A percentile compares a stretch with the other conserved stretches of the same genome.
These are phyloP conservation scores for Pangasius djambal DNA, from an alignment of 2,797 vertebrate species.

Conservation along the genomic window DNA sequence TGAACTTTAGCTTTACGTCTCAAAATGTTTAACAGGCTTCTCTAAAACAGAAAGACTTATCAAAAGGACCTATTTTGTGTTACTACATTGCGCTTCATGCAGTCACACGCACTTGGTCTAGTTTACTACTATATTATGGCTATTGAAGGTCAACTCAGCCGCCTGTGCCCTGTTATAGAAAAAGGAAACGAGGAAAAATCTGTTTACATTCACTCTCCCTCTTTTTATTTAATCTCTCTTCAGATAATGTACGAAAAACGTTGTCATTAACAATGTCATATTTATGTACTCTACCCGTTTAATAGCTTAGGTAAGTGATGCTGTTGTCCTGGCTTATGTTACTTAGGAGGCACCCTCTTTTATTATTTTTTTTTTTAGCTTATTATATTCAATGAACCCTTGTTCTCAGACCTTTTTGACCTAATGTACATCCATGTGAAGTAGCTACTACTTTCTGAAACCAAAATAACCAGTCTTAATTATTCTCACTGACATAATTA, in stretches of 20 bases:
- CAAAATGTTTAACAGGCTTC: background rate
- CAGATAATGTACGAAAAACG: background rate
- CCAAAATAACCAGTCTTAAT: conserved; percentile 23
- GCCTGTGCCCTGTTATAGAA: background rate
- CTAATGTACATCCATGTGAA: background rate
- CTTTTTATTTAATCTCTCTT: background rate
- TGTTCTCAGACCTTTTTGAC: background rate
- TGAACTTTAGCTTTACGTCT: conserved; percentile 9
- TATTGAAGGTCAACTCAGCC: background rate
- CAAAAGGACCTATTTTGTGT: background rate
- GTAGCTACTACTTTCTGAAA: conserved; percentile 20
- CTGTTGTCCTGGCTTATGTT: conserved; percentile 16
- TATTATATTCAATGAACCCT: background rate
- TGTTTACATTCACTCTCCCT: conserved; percentile 29
- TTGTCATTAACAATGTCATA: background rate
- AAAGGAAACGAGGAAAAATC: background rate
- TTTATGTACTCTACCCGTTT: background rate
- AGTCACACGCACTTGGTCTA: background rate
- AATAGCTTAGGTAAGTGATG: background rate
- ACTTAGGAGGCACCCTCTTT: background rate
- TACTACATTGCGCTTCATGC: background rate
- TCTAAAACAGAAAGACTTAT: background rate
- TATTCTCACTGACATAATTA: background rate
- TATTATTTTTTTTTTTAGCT: no score
- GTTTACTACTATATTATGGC: conserved; percentile 11